Percentiles rank a stretch among this genome's conserved stretches.
phyloP scores from a whole-genome alignment of 2,888 invertebrate species.

The Parascotia fuliginaria region DNA sequence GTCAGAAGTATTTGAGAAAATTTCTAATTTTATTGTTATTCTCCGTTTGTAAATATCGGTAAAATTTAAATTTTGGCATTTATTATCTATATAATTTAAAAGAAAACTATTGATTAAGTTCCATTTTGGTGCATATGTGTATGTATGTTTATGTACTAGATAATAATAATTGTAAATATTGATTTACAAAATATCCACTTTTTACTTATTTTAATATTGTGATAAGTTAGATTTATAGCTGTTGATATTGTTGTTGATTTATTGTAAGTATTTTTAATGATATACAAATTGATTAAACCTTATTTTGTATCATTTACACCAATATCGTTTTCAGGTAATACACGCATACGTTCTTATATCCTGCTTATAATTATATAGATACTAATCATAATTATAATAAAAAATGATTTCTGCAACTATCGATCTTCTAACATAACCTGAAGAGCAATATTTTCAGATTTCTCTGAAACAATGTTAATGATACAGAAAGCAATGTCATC shows the following conservation, averaged over 20 bases:
- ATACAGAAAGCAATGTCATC: slow-evolving; percentile 45
- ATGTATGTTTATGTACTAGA: not conserved
- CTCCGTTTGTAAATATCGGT: not conserved
- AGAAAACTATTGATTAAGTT: slow-evolving; percentile 24
- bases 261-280: slow-evolving; percentile 30
- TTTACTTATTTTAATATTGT: slow-evolving; percentile 50
- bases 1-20: slow-evolving; percentile 1
- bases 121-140: not conserved
- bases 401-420: no score
- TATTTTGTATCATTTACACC: slow-evolving; percentile 21
- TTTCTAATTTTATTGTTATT: slow-evolving; percentile 19
- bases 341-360: no score
- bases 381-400: no score
- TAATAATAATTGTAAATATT: slow-evolving; percentile 39
- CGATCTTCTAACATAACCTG: slow-evolving; percentile 22
- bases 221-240: slow-evolving; percentile 52
- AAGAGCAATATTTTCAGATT: slow-evolving; percentile 50
- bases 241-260: slow-evolving; percentile 46
- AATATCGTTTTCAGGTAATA: not conserved
- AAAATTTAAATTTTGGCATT: slow-evolving; percentile 37
- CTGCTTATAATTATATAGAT: no score
- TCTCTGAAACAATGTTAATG: slow-evolving; percentile 59
- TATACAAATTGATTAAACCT: slow-evolving; percentile 37
- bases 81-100: slow-evolving; percentile 23
- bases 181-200: slow-evolving; percentile 14